A percentile compares a stretch with the other conserved stretches of the same genome.
Evolutionary conservation across 2,113 vertebrate species (phyloP).

Genomic region (Ictalurus furcatus): DNA sequence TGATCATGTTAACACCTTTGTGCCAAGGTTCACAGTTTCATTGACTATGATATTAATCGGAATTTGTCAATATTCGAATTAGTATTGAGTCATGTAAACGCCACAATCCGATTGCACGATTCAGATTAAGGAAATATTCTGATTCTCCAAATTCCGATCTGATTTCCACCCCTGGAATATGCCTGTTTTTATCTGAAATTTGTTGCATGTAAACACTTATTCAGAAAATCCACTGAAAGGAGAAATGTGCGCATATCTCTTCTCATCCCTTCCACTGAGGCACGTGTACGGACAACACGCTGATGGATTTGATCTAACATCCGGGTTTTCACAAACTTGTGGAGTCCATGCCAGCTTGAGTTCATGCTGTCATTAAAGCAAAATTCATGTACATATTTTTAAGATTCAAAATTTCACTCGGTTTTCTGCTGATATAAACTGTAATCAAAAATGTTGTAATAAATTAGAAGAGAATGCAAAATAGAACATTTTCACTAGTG

Average conservation of each 20-base stretch:
- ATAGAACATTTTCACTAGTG: background rate
- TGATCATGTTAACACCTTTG: background rate
- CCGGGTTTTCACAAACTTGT: background rate
- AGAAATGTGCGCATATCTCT: too few relatives aligned
- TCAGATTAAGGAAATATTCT: too few relatives aligned
- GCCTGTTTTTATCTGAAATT: too few relatives aligned
- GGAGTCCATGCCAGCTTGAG: background rate
- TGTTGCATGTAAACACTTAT: too few relatives aligned
- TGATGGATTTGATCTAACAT: background rate
- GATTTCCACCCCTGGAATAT: too few relatives aligned
- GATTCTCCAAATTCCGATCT: too few relatives aligned
- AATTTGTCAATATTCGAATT: too few relatives aligned
- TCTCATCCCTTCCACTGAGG: background rate
- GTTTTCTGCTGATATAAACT: background rate
- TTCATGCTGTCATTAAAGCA: background rate
- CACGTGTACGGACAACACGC: background rate
- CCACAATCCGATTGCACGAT: too few relatives aligned
- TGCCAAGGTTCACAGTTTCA: background rate
- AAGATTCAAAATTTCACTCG: background rate
- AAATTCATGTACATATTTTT: background rate
- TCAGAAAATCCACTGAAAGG: too few relatives aligned
- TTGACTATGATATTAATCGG: too few relatives aligned
- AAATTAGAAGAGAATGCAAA: background rate
- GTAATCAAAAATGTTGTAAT: background rate
- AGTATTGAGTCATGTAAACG: too few relatives aligned